Evolutionary conservation across 2,888 invertebrate species (phyloP), one percentile per base, ranked within the genome.

Genomic region (Eupithecia subumbrata): DNA sequence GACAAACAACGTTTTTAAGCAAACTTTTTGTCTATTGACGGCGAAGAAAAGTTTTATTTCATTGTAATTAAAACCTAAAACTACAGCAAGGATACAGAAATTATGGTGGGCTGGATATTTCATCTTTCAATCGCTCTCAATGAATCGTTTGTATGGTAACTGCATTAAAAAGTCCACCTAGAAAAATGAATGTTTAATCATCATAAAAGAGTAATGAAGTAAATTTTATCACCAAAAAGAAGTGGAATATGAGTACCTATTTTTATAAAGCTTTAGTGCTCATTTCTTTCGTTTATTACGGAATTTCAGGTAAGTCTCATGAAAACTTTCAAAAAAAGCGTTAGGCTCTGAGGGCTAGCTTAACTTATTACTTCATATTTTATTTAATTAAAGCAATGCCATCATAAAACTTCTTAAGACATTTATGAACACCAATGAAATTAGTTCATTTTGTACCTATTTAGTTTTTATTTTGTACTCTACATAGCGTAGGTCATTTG

Each of bases 171-270:
- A 60, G 0, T 14, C 5, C 14, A 14, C 22, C 12, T 14, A 22
- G 25, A 14, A 34, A 25, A 14, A 22, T 67, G 7, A 37, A 40
- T n/a, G n/a, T 40, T 40, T 40, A 74, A 66, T 74, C 64, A 69
- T 22, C 48, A 37, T 74, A 74, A 77, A 71, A 67, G 40, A 11
- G 40, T 48, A 63, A 76, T 69, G 37, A 34, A 70, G 34, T 30
- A 30, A 56, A 69, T 48, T 22, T 66, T 37, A 69, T 74, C 22
- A 64, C 45, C 22, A 7, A 37, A 52, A 37, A 60, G 11, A 45
- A 43, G 56, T 68, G 30, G 30, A 72, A 72, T 74, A 77, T 77
- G 77, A 25, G 66, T 69, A 67, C n/a, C 45, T 48, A 48, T 69
- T 71, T 71, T 8, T 48, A 18, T 64, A 74, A 74, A 60, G 40